phyloP scores from a whole-genome alignment of 2,113 vertebrate genomes.

The Crotalus helleri region DNA sequence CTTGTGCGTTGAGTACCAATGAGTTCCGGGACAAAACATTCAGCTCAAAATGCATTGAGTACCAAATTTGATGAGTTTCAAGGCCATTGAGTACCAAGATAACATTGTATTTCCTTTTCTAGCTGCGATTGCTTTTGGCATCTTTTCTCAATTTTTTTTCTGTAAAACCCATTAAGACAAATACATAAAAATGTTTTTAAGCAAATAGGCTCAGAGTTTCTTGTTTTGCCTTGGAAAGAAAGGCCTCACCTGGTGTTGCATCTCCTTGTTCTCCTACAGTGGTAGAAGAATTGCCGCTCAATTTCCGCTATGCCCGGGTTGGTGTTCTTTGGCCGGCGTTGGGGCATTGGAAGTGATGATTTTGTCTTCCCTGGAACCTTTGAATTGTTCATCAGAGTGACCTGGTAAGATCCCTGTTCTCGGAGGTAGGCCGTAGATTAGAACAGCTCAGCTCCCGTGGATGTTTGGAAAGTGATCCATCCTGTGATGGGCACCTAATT shows the following conservation, averaged over 20 bases:
- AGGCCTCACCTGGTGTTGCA: neutral
- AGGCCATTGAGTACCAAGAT: no score
- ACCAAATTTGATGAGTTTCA: neutral
- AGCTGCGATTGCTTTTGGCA: no score
- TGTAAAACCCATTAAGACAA: neutral
- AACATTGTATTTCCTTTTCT: neutral
- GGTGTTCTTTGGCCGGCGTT: constrained; percentile 86
- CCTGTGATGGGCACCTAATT: neutral
- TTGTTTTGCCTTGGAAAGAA: neutral
- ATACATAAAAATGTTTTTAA: neutral
- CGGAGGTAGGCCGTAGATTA: no score
- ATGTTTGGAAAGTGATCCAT: neutral
- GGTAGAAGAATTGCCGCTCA: neutral
- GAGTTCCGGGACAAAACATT: neutral
- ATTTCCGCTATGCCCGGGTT: constrained; percentile 81
- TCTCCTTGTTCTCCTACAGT: neutral
- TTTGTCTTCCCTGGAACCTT: constrained; percentile 88
- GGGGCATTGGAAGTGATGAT: constrained; percentile 93
- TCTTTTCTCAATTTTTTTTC: neutral
- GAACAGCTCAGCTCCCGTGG: neutral
- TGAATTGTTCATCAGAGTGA: constrained; percentile 80
- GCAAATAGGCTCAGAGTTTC: neutral
- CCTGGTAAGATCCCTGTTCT: constrained; percentile 74
- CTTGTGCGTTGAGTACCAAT: neutral
- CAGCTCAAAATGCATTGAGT: no score